Conservation (phyloP, 2,888 invertebrate genomes). For the Lucinisca nassula region DNA sequence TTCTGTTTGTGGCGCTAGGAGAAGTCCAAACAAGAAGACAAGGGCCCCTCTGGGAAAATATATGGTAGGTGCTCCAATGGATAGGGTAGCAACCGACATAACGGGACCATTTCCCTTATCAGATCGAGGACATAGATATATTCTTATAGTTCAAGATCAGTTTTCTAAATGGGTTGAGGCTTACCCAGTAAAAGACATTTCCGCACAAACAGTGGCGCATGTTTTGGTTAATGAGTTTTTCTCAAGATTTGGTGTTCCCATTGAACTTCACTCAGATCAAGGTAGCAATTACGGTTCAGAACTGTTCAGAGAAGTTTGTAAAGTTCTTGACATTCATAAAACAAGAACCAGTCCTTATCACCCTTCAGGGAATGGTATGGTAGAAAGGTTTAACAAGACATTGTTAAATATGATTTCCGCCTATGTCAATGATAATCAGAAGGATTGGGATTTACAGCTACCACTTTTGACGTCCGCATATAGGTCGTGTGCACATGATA, state of each 20-base stretch:
- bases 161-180: conserved; percentile 58
- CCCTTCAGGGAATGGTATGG: conserved; percentile 32
- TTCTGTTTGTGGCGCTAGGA: conserved; percentile 22
- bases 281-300: not conserved
- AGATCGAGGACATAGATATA: conserved; percentile 45
- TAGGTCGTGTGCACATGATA: conserved; percentile 18
- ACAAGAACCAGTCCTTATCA: not conserved
- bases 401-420: conserved; percentile 29
- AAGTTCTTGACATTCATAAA: not conserved
- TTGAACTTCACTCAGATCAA: not conserved
- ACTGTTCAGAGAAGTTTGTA: not conserved
- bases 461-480: conserved; percentile 19
- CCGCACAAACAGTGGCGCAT: conserved; percentile 47
- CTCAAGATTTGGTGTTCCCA: not conserved
- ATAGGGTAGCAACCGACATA: conserved; percentile 62
- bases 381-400: not conserved
- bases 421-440: conserved; percentile 30
- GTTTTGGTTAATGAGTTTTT: not conserved
- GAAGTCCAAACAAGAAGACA: conserved; percentile 12
- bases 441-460: conserved; percentile 25
- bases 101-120: conserved; percentile 55
- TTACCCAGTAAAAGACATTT: conserved; percentile 48
- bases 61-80: conserved; percentile 55
- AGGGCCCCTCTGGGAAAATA: not conserved
- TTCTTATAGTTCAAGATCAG: conserved; percentile 60